phyloP scores from a whole-genome alignment of 2,113 vertebrate species.

The Datnioides undecimradiatus region DNA sequence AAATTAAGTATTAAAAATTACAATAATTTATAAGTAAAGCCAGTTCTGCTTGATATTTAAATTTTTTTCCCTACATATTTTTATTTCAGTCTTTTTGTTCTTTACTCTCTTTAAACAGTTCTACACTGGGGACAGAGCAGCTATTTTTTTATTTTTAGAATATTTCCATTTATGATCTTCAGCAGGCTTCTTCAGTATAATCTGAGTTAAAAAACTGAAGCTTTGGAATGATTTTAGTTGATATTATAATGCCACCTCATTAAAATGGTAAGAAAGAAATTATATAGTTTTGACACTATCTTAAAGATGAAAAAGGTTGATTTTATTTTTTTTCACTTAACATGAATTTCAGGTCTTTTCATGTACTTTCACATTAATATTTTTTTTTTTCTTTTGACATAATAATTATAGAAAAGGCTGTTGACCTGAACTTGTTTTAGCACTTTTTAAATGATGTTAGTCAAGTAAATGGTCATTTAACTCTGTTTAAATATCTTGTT shows the following conservation, averaged over 20 bases:
- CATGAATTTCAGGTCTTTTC: constrained; percentile 29
- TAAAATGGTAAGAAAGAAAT: constrained; percentile 36
- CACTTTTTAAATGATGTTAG: constrained; percentile 42
- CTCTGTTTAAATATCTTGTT: too few relatives aligned
- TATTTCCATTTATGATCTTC: constrained; percentile 4
- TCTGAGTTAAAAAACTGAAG: constrained; percentile 29
- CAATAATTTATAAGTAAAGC: background rate
- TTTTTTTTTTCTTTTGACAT: constrained; percentile 29
- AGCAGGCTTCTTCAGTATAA: constrained; percentile 15
- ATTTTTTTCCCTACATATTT: background rate
- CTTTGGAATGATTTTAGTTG: constrained; percentile 51
- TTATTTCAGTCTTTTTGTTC: background rate
- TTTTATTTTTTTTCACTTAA: constrained; percentile 13
- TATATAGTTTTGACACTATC: constrained; percentile 3
- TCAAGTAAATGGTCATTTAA: constrained; percentile 38
- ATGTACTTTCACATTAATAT: too few relatives aligned
- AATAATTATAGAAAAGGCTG: constrained; percentile 16
- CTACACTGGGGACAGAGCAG: constrained; percentile 8
- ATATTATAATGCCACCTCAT: constrained; percentile 12
- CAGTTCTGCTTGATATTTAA: constrained; percentile 3
- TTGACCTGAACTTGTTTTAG: constrained; percentile 49
- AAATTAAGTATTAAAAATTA: constrained; percentile 1
- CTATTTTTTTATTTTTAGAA: too few relatives aligned
- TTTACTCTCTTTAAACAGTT: constrained; percentile 7
- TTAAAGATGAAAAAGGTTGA: constrained; percentile 57